A percentile compares a stretch with the other conserved stretches of the same genome.
Conservation (phyloP, 2,888 invertebrate species). For the Catonia carolina region DNA sequence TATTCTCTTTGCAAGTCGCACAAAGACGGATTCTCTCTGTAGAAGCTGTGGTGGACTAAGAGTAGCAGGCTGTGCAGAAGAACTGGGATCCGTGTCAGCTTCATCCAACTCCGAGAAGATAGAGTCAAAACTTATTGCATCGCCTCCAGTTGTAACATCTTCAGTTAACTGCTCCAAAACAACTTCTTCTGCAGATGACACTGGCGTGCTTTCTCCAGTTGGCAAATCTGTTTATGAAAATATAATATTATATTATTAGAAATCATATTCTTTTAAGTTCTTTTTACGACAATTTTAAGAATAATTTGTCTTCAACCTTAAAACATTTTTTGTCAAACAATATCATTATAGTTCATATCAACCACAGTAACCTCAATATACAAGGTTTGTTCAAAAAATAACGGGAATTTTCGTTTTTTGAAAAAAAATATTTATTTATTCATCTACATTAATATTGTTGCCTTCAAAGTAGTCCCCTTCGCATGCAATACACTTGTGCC, state of each 20-base stretch:
- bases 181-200: neutral
- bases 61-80: constrained; percentile 40
- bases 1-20: constrained; percentile 90
- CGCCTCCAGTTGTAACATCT: neutral
- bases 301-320: too few relatives aligned
- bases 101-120: constrained; percentile 35
- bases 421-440: too few relatives aligned
- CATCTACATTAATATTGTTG: too few relatives aligned
- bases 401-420: too few relatives aligned
- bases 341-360: too few relatives aligned
- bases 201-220: neutral
- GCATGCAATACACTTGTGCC: too few relatives aligned
- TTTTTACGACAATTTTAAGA: neutral
- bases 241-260: neutral
- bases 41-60: constrained; percentile 42
- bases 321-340: too few relatives aligned
- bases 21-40: constrained; percentile 92
- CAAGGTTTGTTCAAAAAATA: too few relatives aligned
- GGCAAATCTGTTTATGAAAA: too few relatives aligned
- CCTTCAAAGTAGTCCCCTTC: too few relatives aligned
- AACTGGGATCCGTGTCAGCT: constrained; percentile 41
- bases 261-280: neutral
- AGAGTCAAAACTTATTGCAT: constrained; percentile 29
- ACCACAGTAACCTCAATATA: too few relatives aligned
- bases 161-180: neutral